Base-by-base conservation (phyloP, 2,888 invertebrate species). In the Cosmia pyralina region DNA sequence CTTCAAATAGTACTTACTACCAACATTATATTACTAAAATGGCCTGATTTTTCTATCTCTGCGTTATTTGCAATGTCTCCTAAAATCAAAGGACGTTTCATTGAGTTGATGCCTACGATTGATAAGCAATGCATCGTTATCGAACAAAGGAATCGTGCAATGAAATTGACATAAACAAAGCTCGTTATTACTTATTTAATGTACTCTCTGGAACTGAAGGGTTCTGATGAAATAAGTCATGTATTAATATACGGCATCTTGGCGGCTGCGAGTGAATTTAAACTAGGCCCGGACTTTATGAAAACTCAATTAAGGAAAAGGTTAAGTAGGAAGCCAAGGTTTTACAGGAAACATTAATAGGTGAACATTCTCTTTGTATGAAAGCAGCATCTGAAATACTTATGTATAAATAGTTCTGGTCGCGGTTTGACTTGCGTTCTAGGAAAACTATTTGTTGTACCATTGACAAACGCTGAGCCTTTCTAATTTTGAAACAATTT, bases 261-360 rank as follows among this genome's bases (percentile, higher is more conserved):
- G 68, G 48, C 52, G 55, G 62, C 22, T 50, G 48, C 52, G 55
- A 65, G 70, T 71, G 66, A 77, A 83, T 83, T 79, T 79, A 75
- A 80, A 76, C 75, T 84, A 57, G 72, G 72, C 60, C 72, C 59
- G 72, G 63, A 64, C 28, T 86, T 69, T 71, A 85, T 77, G 81
- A 69, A 81, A 83, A 83, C 77, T 71, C 66, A 77, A 83, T 83
- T 85, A 75, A 53, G 66, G 58, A 71, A 72, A 71, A 78, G 85
- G 87, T 79, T 77, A 81, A 85, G 68, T 75, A 69, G 66, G 60
- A 64, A 75, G 59, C 58, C 67, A 59, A 50, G 62, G 58, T 73
- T 72, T 81, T 78, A 80, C 66, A 83, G 59, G 60, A 41, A 76
- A 77, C 52, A 64, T 66, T 66, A 57, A 78, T 58, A 66, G 46